Conservation (phyloP, 2,797 vertebrate species). For the Denticeps clupeoides region DNA sequence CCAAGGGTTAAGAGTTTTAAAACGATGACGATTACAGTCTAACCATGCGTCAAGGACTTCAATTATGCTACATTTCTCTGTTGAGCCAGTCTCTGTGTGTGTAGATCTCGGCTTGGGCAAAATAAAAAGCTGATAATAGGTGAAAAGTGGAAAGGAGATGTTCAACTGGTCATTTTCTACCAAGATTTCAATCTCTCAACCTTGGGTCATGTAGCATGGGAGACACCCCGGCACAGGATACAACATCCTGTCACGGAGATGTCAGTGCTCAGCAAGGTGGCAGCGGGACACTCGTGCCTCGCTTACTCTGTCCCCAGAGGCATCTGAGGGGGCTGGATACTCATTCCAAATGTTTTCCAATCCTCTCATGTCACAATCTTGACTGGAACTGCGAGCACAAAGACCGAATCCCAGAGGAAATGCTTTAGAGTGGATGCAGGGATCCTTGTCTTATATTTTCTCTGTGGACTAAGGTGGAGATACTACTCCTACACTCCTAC, state of each 20-base stretch:
- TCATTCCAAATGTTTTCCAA: neutral
- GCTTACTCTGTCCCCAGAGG: too few relatives aligned
- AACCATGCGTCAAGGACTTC: conserved; percentile 25
- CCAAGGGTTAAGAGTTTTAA: conserved; percentile 39
- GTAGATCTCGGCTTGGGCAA: neutral
- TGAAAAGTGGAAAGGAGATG: too few relatives aligned
- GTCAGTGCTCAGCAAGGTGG: too few relatives aligned
- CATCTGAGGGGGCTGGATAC: too few relatives aligned
- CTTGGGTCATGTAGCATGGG: conserved; percentile 25
- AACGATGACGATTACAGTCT: conserved; percentile 29
- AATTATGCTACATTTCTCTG: conserved; percentile 20
- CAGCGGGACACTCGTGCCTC: too few relatives aligned
- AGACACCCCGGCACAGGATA: conserved; percentile 21
- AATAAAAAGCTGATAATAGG: neutral
- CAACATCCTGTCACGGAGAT: conserved; percentile 26
- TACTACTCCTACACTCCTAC: neutral
- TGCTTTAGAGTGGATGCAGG: neutral
- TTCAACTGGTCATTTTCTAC: too few relatives aligned
- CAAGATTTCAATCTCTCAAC: conserved; percentile 2
- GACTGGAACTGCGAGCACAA: neutral
- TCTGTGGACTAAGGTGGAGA: conserved; percentile 28
- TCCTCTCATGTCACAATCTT: neutral
- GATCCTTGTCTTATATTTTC: conserved; percentile 51
- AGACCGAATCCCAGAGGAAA: neutral
- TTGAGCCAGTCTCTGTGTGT: conserved; percentile 15